Evolutionary conservation across 1,140 invertebrate species (phyloP).

Genomic region (Epicauta chinensis): DNA sequence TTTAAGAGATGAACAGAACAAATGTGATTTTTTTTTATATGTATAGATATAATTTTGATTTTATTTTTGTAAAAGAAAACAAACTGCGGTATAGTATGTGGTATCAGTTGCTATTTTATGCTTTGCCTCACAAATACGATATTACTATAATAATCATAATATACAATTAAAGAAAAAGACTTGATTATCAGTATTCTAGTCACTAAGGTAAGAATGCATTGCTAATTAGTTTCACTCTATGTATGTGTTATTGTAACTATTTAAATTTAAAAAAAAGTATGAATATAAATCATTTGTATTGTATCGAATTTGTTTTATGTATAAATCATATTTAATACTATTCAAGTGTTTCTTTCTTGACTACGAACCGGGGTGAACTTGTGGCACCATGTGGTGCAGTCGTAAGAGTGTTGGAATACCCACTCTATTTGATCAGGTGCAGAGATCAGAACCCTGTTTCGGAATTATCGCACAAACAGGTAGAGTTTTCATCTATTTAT

Average conservation of each 20-base stretch:
- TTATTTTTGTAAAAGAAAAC: too few relatives aligned
- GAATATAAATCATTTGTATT: conserved; percentile 36
- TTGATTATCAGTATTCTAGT: conserved; percentile 45
- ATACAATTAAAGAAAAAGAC: conserved; percentile 33
- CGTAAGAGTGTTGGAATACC: too few relatives aligned
- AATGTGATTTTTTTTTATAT: too few relatives aligned
- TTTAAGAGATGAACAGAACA: too few relatives aligned
- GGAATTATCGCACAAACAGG: too few relatives aligned
- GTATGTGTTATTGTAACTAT: conserved; percentile 34
- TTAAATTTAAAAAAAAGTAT: conserved; percentile 12
- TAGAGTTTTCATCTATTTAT: too few relatives aligned
- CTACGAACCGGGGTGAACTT: too few relatives aligned
- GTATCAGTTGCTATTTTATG: conserved; percentile 10
- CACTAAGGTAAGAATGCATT: conserved; percentile 36
- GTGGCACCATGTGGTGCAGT: too few relatives aligned
- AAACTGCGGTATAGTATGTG: too few relatives aligned
- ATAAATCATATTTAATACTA: conserved; percentile 23
- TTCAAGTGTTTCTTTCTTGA: conserved; percentile 3
- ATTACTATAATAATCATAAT: conserved; percentile 26
- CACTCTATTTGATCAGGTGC: too few relatives aligned
- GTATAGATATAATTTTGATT: too few relatives aligned
- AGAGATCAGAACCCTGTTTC: too few relatives aligned
- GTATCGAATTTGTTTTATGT: conserved; percentile 35
- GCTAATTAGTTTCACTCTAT: conserved; percentile 25
- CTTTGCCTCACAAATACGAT: conserved; percentile 22